Evolutionary conservation across 1,140 invertebrate species (phyloP), one percentile per base, ranked within the genome.

Genomic region (Habropoda laboriosa): DNA sequence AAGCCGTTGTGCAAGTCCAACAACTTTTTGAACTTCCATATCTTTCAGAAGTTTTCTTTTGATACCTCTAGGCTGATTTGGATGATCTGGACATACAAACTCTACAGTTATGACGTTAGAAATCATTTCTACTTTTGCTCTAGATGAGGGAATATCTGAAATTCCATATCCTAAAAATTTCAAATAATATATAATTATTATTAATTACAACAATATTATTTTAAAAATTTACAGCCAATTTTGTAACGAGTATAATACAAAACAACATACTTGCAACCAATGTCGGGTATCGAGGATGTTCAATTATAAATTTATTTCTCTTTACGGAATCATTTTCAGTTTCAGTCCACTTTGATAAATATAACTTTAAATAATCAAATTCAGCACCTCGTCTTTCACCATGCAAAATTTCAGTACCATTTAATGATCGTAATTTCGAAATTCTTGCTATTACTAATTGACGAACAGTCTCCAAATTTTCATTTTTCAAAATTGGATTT

Each of bases 361-460:
- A 96, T 30, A 95, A 94, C 92, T 98, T 98, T 86, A 98, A 92
- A 89, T 98, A 98, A 92, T 98, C 97, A 77, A 97, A 96, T 88
- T 98, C 97, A 0, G 97, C 96, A n/a, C 97, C 97, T 87, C 96
- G 94, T 79, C 96, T 94, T 80, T 97, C 95, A 60, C 95, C 94
- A 1, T 92, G 85, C 10, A 92, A 93, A 80, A 98, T 95, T 91
- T 94, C 90, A 30, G 94, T 94, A 24, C 96, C 95, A 92, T 97
- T 97, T 7, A 97, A 90, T 87, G 94, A 93, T 93, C 95, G 91
- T 51, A 94, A 87, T 75, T 79, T 88, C 49, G 93, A 94, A 89
- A 98, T 95, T 92, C 96, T 96, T 18, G 96, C 96, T 57, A 97
- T 95, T 57, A 97, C 93, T 71, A 96, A 92, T 90, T 98, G 96